Evolutionary conservation across 2,888 invertebrate species (phyloP).

Genomic region (Machimus rusticus): DNA sequence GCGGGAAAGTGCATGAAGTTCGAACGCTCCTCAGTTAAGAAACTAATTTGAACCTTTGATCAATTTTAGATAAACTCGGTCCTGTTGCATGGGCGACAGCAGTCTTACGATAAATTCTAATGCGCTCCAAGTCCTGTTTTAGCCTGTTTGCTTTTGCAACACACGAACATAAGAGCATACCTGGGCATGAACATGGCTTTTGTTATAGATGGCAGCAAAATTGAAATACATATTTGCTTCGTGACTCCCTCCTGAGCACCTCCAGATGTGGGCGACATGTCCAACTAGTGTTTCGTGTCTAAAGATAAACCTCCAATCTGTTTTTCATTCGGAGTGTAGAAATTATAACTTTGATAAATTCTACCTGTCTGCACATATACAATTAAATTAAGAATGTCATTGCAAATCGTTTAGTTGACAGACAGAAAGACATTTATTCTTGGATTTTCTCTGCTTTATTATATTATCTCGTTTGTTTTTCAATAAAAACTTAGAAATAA

Average conservation of each 20-base stretch:
- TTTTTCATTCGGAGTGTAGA: neutral
- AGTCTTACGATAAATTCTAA: neutral
- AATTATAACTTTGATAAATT: neutral
- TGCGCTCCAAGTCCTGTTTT: neutral
- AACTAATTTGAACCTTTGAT: neutral
- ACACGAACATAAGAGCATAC: neutral
- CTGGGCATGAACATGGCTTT: neutral
- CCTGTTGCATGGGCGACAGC: neutral
- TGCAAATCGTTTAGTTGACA: no score
- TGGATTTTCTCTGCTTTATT: no score
- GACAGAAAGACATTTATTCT: no score
- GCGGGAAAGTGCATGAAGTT: neutral
- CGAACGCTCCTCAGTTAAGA: neutral
- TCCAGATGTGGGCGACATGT: neutral
- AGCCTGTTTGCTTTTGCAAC: neutral
- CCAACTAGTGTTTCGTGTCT: neutral
- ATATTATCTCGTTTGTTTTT: no score
- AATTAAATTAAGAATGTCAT: neutral
- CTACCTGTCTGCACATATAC: neutral
- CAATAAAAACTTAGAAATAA: no score
- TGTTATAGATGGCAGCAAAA: neutral
- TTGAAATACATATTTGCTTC: neutral
- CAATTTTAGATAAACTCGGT: neutral
- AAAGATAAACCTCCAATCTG: neutral
- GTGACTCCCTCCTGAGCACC: neutral